Percentiles rank a stretch among this genome's conserved stretches.
Conservation (phyloP, 2,113 vertebrate species). For the Melospiza melodia region DNA sequence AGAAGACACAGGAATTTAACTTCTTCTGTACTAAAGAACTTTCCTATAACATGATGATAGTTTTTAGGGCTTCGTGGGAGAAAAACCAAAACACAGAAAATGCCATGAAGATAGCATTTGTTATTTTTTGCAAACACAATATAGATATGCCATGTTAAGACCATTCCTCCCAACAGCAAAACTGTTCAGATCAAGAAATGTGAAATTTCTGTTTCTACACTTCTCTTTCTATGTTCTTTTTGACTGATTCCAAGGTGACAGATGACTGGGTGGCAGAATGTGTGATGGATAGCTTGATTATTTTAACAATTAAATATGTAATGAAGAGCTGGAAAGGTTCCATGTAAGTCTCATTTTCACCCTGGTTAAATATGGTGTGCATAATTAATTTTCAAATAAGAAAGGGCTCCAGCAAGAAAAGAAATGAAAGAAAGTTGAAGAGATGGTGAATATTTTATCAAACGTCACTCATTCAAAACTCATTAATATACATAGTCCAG, state of each 20-base stretch:
- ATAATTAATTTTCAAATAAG: slow-evolving; percentile 75
- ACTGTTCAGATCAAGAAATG: background rate
- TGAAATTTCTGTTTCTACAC: slow-evolving; percentile 2
- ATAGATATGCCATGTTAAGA: background rate
- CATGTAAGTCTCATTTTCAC: slow-evolving; percentile 70
- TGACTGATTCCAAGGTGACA: slow-evolving; percentile 57
- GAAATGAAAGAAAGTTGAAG: slow-evolving; percentile 69
- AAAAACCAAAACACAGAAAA: background rate
- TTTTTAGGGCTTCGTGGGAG: background rate
- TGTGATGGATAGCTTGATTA: slow-evolving; percentile 73
- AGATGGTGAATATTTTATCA: slow-evolving; percentile 71
- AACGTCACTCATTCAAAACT: slow-evolving; percentile 68
- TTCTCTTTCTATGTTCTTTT: background rate
- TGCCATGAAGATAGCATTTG: background rate
- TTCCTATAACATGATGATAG: background rate
- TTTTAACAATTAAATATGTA: slow-evolving; percentile 76
- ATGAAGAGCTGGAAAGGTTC: slow-evolving; percentile 72
- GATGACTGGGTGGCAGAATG: slow-evolving; percentile 49
- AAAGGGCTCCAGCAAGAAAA: slow-evolving; percentile 53
- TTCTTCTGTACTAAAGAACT: background rate
- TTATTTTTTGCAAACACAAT: background rate
- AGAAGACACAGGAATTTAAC: background rate
- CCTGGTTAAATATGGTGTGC: slow-evolving; percentile 72
- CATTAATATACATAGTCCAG: slow-evolving; percentile 66
- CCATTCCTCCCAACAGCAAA: background rate